Percentiles rank a stretch among this genome's conserved stretches.
Evolutionary conservation across 1,140 invertebrate genomes (phyloP).

Genomic region (Thaumetopoea pityocampa): DNA sequence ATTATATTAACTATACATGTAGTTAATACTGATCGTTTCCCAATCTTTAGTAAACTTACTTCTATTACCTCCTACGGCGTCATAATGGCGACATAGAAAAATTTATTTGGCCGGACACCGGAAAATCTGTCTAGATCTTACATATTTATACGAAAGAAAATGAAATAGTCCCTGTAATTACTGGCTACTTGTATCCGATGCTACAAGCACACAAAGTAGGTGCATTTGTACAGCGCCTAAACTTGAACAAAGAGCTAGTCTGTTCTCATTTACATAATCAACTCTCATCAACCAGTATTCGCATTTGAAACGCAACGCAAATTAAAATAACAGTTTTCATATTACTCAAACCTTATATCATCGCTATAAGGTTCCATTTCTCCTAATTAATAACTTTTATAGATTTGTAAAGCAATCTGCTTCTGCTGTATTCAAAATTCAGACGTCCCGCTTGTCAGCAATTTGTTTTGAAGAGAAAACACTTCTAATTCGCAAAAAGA

Average conservation of each 20-base stretch:
- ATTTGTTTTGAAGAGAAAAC: slow-evolving; percentile 73
- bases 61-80: too few relatives aligned
- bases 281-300: slow-evolving; percentile 60
- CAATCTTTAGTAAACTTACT: too few relatives aligned
- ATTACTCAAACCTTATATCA: slow-evolving; percentile 11
- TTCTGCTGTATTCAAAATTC: slow-evolving; percentile 60
- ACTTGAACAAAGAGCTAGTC: slow-evolving; percentile 26
- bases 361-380: slow-evolving; percentile 16
- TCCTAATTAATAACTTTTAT: too few relatives aligned
- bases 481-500: slow-evolving; percentile 73
- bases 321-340: slow-evolving; percentile 31
- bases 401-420: slow-evolving; percentile 25
- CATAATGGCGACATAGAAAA: too few relatives aligned
- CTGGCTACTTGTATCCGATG: too few relatives aligned
- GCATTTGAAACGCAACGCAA: slow-evolving; percentile 53
- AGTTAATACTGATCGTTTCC: too few relatives aligned
- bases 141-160: too few relatives aligned
- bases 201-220: too few relatives aligned
- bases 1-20: too few relatives aligned
- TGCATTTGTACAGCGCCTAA: too few relatives aligned
- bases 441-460: slow-evolving; percentile 70
- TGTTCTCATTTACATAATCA: slow-evolving; percentile 62
- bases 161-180: too few relatives aligned
- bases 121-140: neutral
- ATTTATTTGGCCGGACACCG: neutral